Base-by-base conservation (phyloP, 2,113 vertebrate genomes). In the Dolichallabes microphthalmus region DNA sequence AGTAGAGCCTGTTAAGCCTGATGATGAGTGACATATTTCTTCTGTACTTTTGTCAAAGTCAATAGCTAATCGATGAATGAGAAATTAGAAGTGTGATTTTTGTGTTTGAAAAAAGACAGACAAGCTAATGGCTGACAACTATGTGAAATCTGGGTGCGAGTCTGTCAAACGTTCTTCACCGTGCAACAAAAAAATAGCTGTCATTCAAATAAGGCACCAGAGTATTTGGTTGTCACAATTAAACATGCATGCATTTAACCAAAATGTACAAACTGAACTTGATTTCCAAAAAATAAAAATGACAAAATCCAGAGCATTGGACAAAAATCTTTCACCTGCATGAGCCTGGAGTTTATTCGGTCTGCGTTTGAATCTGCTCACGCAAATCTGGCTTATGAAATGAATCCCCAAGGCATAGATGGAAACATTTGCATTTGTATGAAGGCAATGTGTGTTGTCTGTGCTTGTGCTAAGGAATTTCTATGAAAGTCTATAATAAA, bases 371-470 rank as follows among this genome's bases (percentile, higher is more conserved):
- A 88, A 76, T 75, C 63, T 71, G 15, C 52, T 83, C 82, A 71
- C 76, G 85, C 87, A 88, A 76, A 85, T 71, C 25, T 50, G 55
- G 30, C 52, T 78, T 25, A 66, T 81, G 50, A 84, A 86, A 80
- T 66, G 13, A 86, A 86, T 76, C 20, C 60, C 45, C 17, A 22
- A 76, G 85, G 76, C 85, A 85, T 77, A 78, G 85, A 69, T 39
- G 74, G 27, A 85, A 82, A 88, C 60, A 80, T 79, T 81, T 82
- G 87, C 87, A 83, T 88, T 82, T 76, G 50, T 86, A 78, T 50
- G 76, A 68, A 19, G 82, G 73, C 30, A 69, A 35, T 88, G 73
- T 82, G 73, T 53, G 53, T 35, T 35, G 30, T 66, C 61, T 64
- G 60, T 57, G 45, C 53, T 50, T 11, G 22, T 20, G 76, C 63